Evolutionary conservation across 2,888 invertebrate species (phyloP), one percentile per base, ranked within the genome.

Genomic region (Myathropa florea): DNA sequence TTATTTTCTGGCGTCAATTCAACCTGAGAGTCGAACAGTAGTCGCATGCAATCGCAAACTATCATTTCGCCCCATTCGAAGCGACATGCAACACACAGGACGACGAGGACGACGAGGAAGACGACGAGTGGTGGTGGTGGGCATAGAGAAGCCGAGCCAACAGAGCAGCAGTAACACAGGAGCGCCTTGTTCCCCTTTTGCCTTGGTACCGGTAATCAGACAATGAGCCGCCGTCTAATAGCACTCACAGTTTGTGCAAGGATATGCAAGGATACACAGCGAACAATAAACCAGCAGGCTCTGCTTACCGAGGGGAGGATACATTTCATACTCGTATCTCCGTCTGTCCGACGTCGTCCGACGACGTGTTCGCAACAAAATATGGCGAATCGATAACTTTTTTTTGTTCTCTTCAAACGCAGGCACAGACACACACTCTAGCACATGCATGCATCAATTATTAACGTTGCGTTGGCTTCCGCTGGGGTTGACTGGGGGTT

Each of bases 161-260:
- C 53, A 7, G 53, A 53, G 9, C 24, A 9, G 10, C 1, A 4
- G 39, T 33, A 80, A 72, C 53, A 46, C 61, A 77, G 57, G 72
- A 70, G 77, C 77, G 53, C 53, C 73, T 83, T 78, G 14, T 26
- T 7, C 57, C 23, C 57, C 59, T 64, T 36, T 77, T 65, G 46
- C 21, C 75, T 65, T 65, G 83, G 79, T 79, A 83, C 86, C 83
- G 86, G 83, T 86, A 86, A 86, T 86, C 86, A 86, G 86, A 86
- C 86, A 86, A 86, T 86, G 86, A 79, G 86, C 86, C 86, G 86
- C 85, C 68, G 72, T 82, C 82, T 85, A 85, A 85, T 85, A 82
- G 77, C 82, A 3, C 46, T 46, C 46, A 82, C 77, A 77, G 63
- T 82, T 82, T 85, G 64, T 67, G 53, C 59, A 60, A 55, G 65